A percentile compares a stretch with the other conserved stretches of the same genome.
Evolutionary conservation across 1,140 invertebrate genomes (phyloP).

Genomic region (Maconellicoccus hirsutus): DNA sequence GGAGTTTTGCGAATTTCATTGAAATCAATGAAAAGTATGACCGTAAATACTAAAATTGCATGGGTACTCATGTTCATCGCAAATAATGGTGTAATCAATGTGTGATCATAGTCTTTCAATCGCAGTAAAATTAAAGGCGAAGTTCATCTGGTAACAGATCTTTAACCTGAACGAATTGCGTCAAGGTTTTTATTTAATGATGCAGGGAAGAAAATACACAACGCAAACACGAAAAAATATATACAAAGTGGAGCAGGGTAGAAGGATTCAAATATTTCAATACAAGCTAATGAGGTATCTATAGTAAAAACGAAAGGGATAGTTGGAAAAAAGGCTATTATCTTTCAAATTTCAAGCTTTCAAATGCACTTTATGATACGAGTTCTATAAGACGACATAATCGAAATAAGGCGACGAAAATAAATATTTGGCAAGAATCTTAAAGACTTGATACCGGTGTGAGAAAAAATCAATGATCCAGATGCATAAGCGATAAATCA

Average conservation of each 20-base stretch:
- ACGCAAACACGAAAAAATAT: neutral
- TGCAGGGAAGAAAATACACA: neutral
- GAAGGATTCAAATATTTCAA: constrained; percentile 16
- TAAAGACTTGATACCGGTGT: too few species aligned
- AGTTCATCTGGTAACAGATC: neutral
- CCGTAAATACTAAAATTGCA: too few species aligned
- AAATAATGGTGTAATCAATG: too few species aligned
- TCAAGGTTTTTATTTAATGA: neutral
- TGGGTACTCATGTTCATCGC: too few species aligned
- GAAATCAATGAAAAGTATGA: too few species aligned
- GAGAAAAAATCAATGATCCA: too few species aligned
- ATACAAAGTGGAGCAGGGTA: neutral
- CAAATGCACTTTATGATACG: neutral
- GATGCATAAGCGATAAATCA: too few species aligned
- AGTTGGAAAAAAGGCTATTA: neutral
- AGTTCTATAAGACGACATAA: too few species aligned
- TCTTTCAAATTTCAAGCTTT: constrained; percentile 20
- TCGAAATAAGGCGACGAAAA: neutral
- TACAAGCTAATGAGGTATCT: constrained; percentile 16
- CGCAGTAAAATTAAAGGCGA: neutral
- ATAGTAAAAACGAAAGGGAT: neutral
- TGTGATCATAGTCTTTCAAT: neutral
- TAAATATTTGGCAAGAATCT: neutral
- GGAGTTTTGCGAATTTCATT: too few species aligned
- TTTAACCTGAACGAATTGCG: neutral